Evolutionary conservation across 2,113 vertebrate species (phyloP).

Genomic region (Mirza zaza): DNA sequence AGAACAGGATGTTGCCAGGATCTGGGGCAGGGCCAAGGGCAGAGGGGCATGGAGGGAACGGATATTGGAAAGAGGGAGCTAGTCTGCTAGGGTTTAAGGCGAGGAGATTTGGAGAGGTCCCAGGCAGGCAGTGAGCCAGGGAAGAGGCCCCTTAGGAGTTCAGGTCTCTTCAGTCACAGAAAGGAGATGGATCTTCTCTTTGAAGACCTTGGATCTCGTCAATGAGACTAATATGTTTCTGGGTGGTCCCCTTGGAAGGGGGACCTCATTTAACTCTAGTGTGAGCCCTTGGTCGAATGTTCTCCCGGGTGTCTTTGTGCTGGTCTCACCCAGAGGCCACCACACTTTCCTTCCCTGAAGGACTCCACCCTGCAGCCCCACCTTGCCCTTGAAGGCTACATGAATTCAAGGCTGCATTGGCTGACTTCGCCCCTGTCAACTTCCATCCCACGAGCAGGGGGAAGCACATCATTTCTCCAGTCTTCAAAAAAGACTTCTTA

Average conservation of each 20-base stretch:
- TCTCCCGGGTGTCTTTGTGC: neutral
- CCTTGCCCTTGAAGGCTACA: neutral
- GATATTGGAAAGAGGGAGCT: constrained; percentile 62
- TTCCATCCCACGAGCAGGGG: neutral
- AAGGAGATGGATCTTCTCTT: neutral
- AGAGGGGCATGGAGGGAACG: constrained; percentile 65
- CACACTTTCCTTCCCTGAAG: neutral
- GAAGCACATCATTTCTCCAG: neutral
- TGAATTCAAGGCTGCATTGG: neutral
- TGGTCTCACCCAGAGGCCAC: neutral
- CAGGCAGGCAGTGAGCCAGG: neutral
- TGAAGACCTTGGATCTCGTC: neutral
- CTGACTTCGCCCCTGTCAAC: neutral
- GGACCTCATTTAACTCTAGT: neutral
- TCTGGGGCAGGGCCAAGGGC: constrained; percentile 78
- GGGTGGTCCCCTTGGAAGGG: neutral
- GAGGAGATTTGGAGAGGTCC: neutral
- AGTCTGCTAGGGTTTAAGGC: constrained; percentile 39
- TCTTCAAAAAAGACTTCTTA: neutral
- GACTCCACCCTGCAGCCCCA: neutral
- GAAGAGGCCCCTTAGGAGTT: neutral
- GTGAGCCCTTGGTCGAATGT: neutral
- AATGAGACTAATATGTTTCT: neutral
- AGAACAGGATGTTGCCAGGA: constrained; percentile 84
- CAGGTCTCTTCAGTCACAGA: neutral